Conservation (phyloP, 2,888 invertebrate genomes). For the Nemotelus nigrinus region DNA sequence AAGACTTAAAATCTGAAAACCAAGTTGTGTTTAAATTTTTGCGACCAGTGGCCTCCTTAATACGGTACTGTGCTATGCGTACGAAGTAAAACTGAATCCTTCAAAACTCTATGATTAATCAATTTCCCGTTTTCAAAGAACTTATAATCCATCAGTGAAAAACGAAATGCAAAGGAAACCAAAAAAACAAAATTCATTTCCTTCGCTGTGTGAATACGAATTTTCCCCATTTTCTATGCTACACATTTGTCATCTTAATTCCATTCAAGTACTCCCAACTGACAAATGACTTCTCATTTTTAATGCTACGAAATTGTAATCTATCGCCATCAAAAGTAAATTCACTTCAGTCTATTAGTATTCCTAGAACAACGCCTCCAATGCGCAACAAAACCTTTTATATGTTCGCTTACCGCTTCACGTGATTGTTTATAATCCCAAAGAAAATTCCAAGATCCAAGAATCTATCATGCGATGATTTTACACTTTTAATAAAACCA, state of each 20-base stretch:
- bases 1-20: too few relatives aligned
- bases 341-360: too few relatives aligned
- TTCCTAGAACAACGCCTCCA: too few relatives aligned
- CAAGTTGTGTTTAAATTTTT: too few relatives aligned
- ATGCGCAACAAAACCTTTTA: not conserved
- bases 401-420: constrained; percentile 25
- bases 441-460: constrained; percentile 23
- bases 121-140: too few relatives aligned
- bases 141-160: too few relatives aligned
- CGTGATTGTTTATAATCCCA: constrained; percentile 29
- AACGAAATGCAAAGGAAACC: too few relatives aligned
- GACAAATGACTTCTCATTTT: constrained; percentile 23
- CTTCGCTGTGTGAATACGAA: not conserved
- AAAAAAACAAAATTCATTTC: too few relatives aligned
- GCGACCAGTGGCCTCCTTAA: too few relatives aligned
- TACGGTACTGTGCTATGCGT: too few relatives aligned
- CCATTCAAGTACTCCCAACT: not conserved
- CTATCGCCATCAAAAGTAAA: not conserved
- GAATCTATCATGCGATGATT: constrained; percentile 15
- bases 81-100: too few relatives aligned
- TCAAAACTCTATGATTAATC: too few relatives aligned
- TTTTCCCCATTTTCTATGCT: not conserved
- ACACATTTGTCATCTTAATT: not conserved
- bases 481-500: constrained; percentile 17
- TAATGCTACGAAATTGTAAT: not conserved